These are phyloP conservation scores for Noctuana brunneofusca DNA, from an alignment of 2,888 invertebrate species.

Conservation along the genomic window DNA sequence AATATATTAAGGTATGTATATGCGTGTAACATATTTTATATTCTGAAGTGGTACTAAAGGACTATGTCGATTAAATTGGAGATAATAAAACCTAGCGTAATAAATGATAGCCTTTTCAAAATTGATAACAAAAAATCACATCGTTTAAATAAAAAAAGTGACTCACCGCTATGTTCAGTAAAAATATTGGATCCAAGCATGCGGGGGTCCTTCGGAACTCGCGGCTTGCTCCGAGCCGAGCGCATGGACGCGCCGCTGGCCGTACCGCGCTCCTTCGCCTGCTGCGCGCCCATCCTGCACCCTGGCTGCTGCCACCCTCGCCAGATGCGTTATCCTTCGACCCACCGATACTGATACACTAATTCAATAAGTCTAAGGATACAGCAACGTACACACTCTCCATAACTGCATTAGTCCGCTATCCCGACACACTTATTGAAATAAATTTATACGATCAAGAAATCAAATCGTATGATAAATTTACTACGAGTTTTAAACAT, in stretches of 20 bases:
- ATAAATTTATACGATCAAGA: conserved; percentile 9
- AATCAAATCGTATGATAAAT: conserved; percentile 40
- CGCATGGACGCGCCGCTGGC: conserved; percentile 88
- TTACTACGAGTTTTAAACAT: conserved; percentile 38
- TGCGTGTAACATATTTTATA: no score
- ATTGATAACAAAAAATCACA: neutral
- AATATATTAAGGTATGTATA: no score
- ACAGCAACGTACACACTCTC: conserved; percentile 53
- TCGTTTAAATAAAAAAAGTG: conserved; percentile 27
- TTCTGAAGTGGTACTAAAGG: no score
- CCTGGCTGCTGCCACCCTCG: conserved; percentile 83
- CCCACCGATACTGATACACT: conserved; percentile 46
- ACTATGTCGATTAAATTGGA: no score
- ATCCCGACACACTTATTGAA: conserved; percentile 8
- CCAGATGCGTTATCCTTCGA: conserved; percentile 78
- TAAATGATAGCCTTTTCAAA: no score
- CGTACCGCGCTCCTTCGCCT: conserved; percentile 94
- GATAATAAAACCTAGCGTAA: no score
- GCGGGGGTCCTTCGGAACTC: conserved; percentile 91
- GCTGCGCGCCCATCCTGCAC: conserved; percentile 93
- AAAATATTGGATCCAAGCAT: conserved; percentile 95
- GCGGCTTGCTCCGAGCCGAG: conserved; percentile 88
- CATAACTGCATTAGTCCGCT: conserved; percentile 42
- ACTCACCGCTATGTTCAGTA: conserved; percentile 96
- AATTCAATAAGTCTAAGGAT: conserved; percentile 64